Base-by-base conservation (phyloP, 2,113 vertebrate species). In the Gobio gobio region DNA sequence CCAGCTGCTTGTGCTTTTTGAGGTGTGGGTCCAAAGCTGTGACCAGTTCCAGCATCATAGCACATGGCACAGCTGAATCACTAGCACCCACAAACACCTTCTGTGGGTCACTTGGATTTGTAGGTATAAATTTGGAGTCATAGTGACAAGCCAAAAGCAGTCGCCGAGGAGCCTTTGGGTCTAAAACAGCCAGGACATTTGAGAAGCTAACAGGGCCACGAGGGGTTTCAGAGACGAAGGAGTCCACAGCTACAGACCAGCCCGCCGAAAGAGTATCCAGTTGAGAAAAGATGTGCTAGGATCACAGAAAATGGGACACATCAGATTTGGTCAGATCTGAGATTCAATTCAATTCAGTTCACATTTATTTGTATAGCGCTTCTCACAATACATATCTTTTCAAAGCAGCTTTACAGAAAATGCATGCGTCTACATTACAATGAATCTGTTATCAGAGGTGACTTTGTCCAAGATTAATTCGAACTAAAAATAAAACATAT, bases 61-160 rank as follows among this genome's bases (percentile, higher is more conserved):
- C 94, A 10, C 96, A 97, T n/a, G 97, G 96, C n/a, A 97, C 95
- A 0, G 97, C 97, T 0, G 97, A 98, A 89, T 98, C 97, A 0
- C 95, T 96, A 82, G 96, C 97, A 2, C 97, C 97, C 33, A 98
- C 73, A 49, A 97, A 98, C 10, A 93, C 82, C 63, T 87, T 85
- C 74, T 89, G 89, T 0, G 92, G 90, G 10, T 90, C 79, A n/a
- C 29, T 86, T 0, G 89, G 80, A 26, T 93, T 93, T 0, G 89
- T 59, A 0, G 94, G 93, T 73, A 97, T 88, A 45, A 90, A 90
- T 90, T 98, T 97, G 7, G 96, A 96, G 93, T 98, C 97, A 0
- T 97, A 96, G 91, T 98, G 97, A 87, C 97, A 98, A 68, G 96
- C 94, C 0, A 98, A 92, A 5, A 94, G 94, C 77, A 98, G 90